These are phyloP conservation scores for Phocides pigmalion DNA, from an alignment of 1,140 invertebrate species.

Conservation along the genomic window DNA sequence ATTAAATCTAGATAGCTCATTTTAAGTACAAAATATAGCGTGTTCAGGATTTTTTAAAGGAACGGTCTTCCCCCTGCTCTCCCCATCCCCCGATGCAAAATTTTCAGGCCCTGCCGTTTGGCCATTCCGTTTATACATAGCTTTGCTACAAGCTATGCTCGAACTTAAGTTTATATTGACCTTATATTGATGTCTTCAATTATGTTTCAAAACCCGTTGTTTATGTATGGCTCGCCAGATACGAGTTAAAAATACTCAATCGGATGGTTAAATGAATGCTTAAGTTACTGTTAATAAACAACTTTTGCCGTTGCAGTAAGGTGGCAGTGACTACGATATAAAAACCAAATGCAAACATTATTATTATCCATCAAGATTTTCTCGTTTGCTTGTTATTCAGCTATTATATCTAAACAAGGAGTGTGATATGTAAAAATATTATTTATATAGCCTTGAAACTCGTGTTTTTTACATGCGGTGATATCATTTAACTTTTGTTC, in stretches of 20 bases:
- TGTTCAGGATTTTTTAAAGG: constrained; percentile 58
- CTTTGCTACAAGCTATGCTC: constrained; percentile 29
- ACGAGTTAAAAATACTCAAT: too few species aligned
- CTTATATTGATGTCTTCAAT: background rate
- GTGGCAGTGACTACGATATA: background rate
- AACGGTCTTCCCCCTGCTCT: constrained; percentile 40
- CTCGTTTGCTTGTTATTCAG: constrained; percentile 31
- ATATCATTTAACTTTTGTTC: constrained; percentile 38
- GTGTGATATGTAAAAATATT: constrained; percentile 37
- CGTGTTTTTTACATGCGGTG: constrained; percentile 32
- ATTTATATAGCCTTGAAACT: constrained; percentile 39
- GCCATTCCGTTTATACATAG: constrained; percentile 40
- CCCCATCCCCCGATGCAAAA: constrained; percentile 60
- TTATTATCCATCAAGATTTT: constrained; percentile 25
- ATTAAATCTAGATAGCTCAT: constrained; percentile 3
- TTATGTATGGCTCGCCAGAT: too few species aligned
- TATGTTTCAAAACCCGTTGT: too few species aligned
- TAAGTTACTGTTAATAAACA: background rate
- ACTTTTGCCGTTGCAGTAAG: constrained; percentile 2
- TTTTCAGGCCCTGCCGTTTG: constrained; percentile 56
- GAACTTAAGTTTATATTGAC: background rate
- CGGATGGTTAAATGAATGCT: background rate
- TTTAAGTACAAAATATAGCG: constrained; percentile 17
- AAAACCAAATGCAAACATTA: constrained; percentile 5
- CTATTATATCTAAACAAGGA: constrained; percentile 28